Evolutionary conservation across 2,797 vertebrate genomes (phyloP).

Genomic region (Falco naumanni): DNA sequence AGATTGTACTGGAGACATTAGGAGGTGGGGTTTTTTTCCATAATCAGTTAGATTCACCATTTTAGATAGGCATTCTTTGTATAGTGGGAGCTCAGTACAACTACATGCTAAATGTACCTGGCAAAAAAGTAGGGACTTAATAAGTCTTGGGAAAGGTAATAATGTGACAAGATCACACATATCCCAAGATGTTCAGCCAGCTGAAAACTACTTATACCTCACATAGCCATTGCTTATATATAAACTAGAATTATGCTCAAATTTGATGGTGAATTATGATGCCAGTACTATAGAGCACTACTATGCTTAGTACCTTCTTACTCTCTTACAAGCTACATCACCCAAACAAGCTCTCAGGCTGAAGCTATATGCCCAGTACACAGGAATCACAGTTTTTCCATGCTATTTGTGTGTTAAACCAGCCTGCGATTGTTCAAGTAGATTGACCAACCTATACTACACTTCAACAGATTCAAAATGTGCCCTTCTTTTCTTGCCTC

Average conservation of each 20-base stretch:
- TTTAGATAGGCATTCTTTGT: not conserved
- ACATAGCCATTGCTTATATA: not conserved
- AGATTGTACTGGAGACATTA: not conserved
- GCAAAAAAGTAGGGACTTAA: not conserved
- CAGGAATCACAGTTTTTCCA: not conserved
- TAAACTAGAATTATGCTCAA: not conserved
- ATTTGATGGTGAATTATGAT: not conserved
- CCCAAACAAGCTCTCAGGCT: not conserved
- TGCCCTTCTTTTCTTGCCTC: not conserved
- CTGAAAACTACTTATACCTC: not conserved
- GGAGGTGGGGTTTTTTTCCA: accelerated
- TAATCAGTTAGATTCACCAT: not conserved
- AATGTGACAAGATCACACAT: not conserved
- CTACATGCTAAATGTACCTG: not conserved
- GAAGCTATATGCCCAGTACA: not conserved
- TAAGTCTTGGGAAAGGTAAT: not conserved
- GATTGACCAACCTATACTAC: not conserved
- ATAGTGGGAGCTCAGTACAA: not conserved
- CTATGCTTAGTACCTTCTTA: not conserved
- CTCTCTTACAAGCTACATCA: not conserved
- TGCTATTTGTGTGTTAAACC: not conserved
- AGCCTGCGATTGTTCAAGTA: not conserved
- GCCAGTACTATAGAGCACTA: not conserved
- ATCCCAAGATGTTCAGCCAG: not conserved
- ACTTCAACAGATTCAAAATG: not conserved